Evolutionary conservation across 37 sponge, comb jelly and placozoan genomes (phyloP), one percentile per base, ranked within the genome.

Genomic region (Lycopodina hypogea): DNA sequence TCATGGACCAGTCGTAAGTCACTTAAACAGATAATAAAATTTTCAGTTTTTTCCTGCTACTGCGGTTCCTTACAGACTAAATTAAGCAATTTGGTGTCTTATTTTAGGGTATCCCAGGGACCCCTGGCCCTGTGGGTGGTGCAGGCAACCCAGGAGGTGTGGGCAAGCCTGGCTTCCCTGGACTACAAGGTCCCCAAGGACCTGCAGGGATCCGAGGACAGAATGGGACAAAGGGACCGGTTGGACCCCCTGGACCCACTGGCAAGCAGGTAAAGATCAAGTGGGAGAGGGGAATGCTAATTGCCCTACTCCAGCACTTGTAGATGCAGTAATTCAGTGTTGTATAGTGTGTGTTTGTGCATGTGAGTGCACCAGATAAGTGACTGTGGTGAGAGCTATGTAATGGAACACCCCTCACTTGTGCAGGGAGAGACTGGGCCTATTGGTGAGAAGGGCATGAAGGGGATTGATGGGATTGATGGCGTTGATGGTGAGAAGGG

Each of bases 401-500:
- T 45, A 45, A 45, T 45, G 4, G 48, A n/a, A n/a, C n/a, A n/a
- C 48, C 48, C 26, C 26, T 71, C 3, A 34, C 29, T 32, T 24
- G 8, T 50, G 12, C 39, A 86, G 86, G 86, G 86, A 53, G 58
- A 41, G 4, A 32, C 66, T 19, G 88, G 88, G 53, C 50, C 22
- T 8, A 30, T 58, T 32, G 88, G 88, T 28, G 72, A 69, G 29
- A 40, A 69, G 66, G 88, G 88, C 22, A 35, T 48, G 71, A 77
- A 68, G 50, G 87, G 87, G 75, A 68, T 59, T 15, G 4, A n/a
- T 34, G 87, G 91, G 57, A 41, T 72, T 2, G 12, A 12, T 36
- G 86, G 86, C 33, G 68, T 32, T 0, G 63, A n/a, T n/a, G 86
- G 86, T 38, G 75, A 40, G 6, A 80, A 68, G 63, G 87, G 87